These are phyloP conservation scores for Centrocercus urophasianus DNA, from an alignment of 2,113 vertebrate genomes.

Conservation along the genomic window DNA sequence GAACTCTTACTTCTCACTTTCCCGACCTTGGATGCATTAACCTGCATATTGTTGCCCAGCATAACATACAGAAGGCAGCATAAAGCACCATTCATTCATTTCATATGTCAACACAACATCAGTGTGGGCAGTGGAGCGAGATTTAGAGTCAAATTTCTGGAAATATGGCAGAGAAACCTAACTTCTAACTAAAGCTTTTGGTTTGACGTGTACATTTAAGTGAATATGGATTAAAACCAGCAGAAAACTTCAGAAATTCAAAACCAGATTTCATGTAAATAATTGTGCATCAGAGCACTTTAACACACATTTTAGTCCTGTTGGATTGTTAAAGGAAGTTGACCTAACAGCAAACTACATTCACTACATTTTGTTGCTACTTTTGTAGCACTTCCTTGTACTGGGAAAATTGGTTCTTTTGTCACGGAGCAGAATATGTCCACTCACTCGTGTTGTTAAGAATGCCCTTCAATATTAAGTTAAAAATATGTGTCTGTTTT, in stretches of 20 bases:
- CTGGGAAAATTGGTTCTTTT: not conserved
- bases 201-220: not conserved
- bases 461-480: not conserved
- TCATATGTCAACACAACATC: not conserved
- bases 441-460: not conserved
- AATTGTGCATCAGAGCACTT: not conserved
- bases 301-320: not conserved
- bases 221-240: not conserved
- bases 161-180: not conserved
- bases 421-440: not conserved
- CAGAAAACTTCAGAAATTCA: not conserved
- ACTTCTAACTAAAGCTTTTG: not conserved
- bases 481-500: not conserved
- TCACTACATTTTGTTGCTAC: not conserved
- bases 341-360: not conserved
- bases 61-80: accelerated
- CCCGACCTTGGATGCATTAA: not conserved
- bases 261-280: not conserved
- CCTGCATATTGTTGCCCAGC: not conserved
- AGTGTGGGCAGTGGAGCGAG: not conserved
- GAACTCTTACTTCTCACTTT: not conserved
- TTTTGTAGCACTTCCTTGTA: not conserved
- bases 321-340: not conserved
- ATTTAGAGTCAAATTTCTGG: not conserved
- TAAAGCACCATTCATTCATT: not conserved